A percentile compares a stretch with the other conserved stretches of the same genome.
phyloP scores from a whole-genome alignment of 2,797 vertebrate genomes.

The Champsocephalus esox region DNA sequence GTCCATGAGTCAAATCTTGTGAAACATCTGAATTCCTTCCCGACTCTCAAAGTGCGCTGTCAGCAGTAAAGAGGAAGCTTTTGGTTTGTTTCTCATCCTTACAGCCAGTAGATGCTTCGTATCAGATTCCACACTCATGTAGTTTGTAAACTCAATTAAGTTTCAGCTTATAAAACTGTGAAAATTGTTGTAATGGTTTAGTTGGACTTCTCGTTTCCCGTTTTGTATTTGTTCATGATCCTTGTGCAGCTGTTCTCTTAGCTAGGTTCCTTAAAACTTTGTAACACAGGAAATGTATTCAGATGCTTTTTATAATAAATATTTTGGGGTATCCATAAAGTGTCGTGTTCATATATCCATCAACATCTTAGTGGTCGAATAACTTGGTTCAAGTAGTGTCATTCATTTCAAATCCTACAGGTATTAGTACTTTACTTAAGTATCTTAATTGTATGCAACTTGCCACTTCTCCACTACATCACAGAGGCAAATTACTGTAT shows the following conservation, averaged over 20 bases:
- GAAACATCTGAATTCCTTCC: slow-evolving; percentile 58
- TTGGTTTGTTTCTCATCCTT: not conserved
- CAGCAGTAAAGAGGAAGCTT: slow-evolving; percentile 35
- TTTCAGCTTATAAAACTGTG: not conserved
- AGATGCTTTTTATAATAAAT: slow-evolving; percentile 42
- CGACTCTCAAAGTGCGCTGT: slow-evolving; percentile 32
- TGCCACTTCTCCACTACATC: not conserved
- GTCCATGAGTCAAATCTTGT: slow-evolving; percentile 19
- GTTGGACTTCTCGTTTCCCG: not conserved
- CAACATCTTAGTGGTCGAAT: not conserved
- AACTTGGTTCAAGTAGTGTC: no score
- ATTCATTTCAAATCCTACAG: not conserved
- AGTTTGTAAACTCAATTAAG: not conserved
- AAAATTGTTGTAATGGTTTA: not conserved
- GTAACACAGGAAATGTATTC: slow-evolving; percentile 12
- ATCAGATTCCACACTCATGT: not conserved
- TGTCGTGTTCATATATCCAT: not conserved
- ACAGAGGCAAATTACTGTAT: not conserved
- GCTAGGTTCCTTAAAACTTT: not conserved
- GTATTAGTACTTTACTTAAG: not conserved
- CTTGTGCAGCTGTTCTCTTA: not conserved
- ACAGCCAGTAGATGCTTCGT: not conserved
- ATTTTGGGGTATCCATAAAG: slow-evolving; percentile 42
- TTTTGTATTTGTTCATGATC: not conserved
- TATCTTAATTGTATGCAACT: not conserved